Evolutionary conservation across 2,888 invertebrate genomes (phyloP), one percentile per base, ranked within the genome.

Genomic region (Saturnia japonica): DNA sequence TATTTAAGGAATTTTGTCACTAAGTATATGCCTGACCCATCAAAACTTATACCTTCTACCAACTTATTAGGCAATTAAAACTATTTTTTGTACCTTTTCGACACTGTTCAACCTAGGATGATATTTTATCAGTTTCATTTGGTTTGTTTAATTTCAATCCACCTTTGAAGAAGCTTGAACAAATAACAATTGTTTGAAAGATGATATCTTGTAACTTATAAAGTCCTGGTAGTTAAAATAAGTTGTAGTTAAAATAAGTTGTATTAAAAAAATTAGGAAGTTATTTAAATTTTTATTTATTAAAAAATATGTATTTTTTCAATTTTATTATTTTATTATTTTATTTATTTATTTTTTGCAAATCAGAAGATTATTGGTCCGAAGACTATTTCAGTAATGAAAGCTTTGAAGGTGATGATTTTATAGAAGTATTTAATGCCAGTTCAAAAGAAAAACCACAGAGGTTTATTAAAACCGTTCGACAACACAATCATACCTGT

Each of bases 201-300:
- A 64, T 70, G 71, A 73, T 72, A 68, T 57, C 60, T 45, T 67
- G 40, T 25, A 66, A 70, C 51, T 70, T 70, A 75, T 76, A 71
- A 28, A 47, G 25, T 72, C 74, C 76, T 72, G 72, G 74, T 77
- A 67, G 42, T 51, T 1, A 34, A 47, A 22, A 70, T 64, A 64
- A 66, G 42, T 70, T 45, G 12, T 70, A 28, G 12, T 28, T 22
- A 68, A 40, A 51, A 68, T n/a, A n/a, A n/a, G n/a, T n/a, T n/a
- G n/a, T n/a, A n/a, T n/a, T n/a, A n/a, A n/a, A n/a, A n/a, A n/a
- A n/a, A n/a, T n/a, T n/a, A n/a, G n/a, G n/a, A n/a, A n/a, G n/a
- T n/a, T n/a, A n/a, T n/a, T n/a, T n/a, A n/a, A n/a, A n/a, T n/a
- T n/a, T n/a, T n/a, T n/a, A n/a, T n/a, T n/a, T n/a, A n/a, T n/a